Percentiles rank a stretch among this genome's conserved stretches.
phyloP scores from a whole-genome alignment of 2,888 invertebrate genomes.

The Masnerella sp. region DNA sequence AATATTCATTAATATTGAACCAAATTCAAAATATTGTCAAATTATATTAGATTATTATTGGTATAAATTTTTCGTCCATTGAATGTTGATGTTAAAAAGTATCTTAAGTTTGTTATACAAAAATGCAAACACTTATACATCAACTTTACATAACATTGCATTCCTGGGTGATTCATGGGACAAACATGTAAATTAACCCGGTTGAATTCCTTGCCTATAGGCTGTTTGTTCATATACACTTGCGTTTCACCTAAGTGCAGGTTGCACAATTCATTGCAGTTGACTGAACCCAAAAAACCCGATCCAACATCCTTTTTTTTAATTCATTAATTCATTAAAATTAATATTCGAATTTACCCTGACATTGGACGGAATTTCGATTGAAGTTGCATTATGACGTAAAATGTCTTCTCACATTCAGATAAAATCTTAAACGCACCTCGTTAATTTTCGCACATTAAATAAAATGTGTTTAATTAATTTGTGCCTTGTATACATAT shows the following conservation, averaged over 20 bases:
- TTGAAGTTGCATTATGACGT: not conserved
- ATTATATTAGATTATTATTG: too few species aligned
- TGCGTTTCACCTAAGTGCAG: constrained; percentile 26
- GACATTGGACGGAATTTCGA: not conserved
- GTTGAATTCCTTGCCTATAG: constrained; percentile 23
- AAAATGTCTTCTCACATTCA: too few species aligned
- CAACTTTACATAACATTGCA: constrained; percentile 27
- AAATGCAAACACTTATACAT: constrained; percentile 18
- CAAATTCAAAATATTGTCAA: too few species aligned
- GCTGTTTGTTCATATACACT: constrained; percentile 11
- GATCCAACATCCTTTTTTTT: too few species aligned
- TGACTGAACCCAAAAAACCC: not conserved
- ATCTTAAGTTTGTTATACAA: too few species aligned
- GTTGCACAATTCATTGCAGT: constrained; percentile 8
- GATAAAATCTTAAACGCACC: too few species aligned
- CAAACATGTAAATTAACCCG: constrained; percentile 40
- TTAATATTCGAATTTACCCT: not conserved
- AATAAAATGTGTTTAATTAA: too few species aligned
- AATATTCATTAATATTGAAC: too few species aligned
- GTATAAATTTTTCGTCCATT: too few species aligned
- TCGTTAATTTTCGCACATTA: too few species aligned
- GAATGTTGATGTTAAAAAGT: too few species aligned
- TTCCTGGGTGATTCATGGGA: constrained; percentile 35
- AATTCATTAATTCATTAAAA: not conserved
- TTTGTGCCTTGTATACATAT: too few species aligned